Conservation (phyloP, 37 sponge, comb jelly and placozoan genomes). For the Tethya wilhelma region DNA sequence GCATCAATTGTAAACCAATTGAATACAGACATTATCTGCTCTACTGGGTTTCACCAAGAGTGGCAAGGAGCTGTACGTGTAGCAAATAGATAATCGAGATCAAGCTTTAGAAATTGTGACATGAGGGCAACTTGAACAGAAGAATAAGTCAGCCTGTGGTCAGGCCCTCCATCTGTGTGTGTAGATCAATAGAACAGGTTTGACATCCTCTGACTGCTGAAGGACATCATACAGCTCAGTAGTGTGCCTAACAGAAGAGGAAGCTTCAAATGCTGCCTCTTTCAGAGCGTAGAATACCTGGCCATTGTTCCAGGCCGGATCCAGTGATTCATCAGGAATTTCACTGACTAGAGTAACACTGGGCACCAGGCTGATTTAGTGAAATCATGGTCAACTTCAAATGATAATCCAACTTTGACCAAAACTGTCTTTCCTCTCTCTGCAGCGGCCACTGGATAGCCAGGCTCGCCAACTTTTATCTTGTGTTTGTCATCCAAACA, state of each 20-base stretch:
- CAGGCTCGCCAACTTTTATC: slow-evolving; percentile 25
- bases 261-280: slow-evolving; percentile 43
- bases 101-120: slow-evolving; percentile 18
- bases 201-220: neutral
- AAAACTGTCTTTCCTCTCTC: slow-evolving; percentile 38
- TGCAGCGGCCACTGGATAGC: slow-evolving; percentile 55
- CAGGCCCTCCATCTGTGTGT: slow-evolving; percentile 52
- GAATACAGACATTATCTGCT: slow-evolving; percentile 43
- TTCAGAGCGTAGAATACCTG: slow-evolving; percentile 27
- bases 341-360: slow-evolving; percentile 10
- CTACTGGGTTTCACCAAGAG: slow-evolving; percentile 59
- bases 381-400: slow-evolving; percentile 24
- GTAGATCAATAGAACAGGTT: slow-evolving; percentile 13
- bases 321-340: slow-evolving; percentile 30
- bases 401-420: slow-evolving; percentile 32
- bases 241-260: slow-evolving; percentile 28
- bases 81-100: slow-evolving; percentile 24
- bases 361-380: slow-evolving; percentile 12
- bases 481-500: slow-evolving; percentile 40
- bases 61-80: slow-evolving; percentile 43
- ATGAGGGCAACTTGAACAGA: slow-evolving; percentile 47
- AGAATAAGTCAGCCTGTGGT: slow-evolving; percentile 38
- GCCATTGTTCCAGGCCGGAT: slow-evolving; percentile 40
- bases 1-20: slow-evolving; percentile 46
- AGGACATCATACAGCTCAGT: slow-evolving; percentile 24